Evolutionary conservation across 2,888 invertebrate genomes (phyloP).

Genomic region (Eristalis tenax): DNA sequence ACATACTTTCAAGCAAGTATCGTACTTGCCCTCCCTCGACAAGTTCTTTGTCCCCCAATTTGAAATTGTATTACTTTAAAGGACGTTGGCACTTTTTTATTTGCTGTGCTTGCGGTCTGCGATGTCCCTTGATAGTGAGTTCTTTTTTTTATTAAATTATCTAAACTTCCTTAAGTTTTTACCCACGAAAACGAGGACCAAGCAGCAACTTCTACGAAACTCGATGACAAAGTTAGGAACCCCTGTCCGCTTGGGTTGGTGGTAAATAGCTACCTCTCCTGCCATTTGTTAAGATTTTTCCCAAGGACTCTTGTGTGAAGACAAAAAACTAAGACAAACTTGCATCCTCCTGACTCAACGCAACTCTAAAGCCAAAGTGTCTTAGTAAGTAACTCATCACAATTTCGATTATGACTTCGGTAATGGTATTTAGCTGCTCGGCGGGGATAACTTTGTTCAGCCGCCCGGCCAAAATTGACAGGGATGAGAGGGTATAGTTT

Average conservation of each 20-base stretch:
- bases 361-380: neutral
- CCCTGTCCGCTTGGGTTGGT: neutral
- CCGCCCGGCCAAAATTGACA: neutral
- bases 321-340: neutral
- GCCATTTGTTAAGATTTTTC: neutral
- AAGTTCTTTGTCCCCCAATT: neutral
- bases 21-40: neutral
- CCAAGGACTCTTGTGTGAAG: neutral
- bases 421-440: constrained; percentile 6
- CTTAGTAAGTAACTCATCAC: constrained; percentile 41
- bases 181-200: neutral
- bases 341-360: neutral
- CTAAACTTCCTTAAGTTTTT: neutral
- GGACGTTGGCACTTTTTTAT: neutral
- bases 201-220: neutral
- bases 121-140: neutral
- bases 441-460: neutral
- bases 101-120: neutral
- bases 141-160: neutral
- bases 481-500: constrained; percentile 5
- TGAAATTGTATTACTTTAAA: neutral
- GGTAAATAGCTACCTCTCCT: neutral
- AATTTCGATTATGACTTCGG: constrained; percentile 43
- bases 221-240: constrained; percentile 17
- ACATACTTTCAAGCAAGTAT: neutral